Evolutionary conservation across 2,113 vertebrate genomes (phyloP).

Genomic region (Anhinga rufa): DNA sequence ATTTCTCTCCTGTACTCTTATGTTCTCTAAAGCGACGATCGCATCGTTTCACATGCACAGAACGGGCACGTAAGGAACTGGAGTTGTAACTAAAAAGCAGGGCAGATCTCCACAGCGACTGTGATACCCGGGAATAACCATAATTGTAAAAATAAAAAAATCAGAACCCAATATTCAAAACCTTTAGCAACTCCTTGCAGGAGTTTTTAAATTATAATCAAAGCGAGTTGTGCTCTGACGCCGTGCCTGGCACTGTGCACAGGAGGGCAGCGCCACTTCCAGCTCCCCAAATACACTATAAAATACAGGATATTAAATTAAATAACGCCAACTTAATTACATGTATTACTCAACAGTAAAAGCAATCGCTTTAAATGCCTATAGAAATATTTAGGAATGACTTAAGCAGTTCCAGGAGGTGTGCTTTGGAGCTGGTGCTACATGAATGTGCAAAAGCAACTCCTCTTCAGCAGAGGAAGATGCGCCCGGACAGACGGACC

Average conservation of each 20-base stretch:
- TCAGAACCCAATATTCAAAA: not conserved
- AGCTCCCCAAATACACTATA: not conserved
- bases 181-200: not conserved
- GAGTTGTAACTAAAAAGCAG: not conserved
- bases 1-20: not conserved
- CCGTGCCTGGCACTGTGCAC: not conserved
- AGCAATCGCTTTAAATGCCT: not conserved
- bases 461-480: not conserved
- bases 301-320: conserved; percentile 40
- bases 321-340: not conserved
- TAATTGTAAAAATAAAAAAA: not conserved
- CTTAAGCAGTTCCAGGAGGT: not conserved
- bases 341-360: not conserved
- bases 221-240: not conserved
- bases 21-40: accelerated
- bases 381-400: not conserved
- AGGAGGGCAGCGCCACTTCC: not conserved
- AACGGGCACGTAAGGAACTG: not conserved
- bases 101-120: not conserved
- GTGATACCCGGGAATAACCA: not conserved
- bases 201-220: not conserved
- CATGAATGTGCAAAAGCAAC: not conserved
- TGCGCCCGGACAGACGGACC: not conserved
- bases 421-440: not conserved
- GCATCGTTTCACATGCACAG: not conserved